These are phyloP conservation scores for Drosophila miranda DNA, from an alignment of 1,140 invertebrate genomes.

Conservation along the genomic window DNA sequence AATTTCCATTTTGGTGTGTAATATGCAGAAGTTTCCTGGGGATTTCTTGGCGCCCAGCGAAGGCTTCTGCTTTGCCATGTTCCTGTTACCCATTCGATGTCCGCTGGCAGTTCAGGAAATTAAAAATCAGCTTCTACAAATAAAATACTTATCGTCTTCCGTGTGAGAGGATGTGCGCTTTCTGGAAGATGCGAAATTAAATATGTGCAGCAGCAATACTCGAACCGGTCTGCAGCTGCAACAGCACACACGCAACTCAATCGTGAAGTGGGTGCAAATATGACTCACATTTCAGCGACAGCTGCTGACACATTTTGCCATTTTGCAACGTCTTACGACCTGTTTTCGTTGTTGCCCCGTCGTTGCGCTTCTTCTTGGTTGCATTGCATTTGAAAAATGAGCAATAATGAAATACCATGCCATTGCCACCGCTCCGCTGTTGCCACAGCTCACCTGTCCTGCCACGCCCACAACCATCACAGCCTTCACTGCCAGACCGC, in stretches of 20 bases:
- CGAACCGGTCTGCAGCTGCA: not conserved
- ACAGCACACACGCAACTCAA: conserved; percentile 24
- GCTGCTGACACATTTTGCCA: conserved; percentile 52
- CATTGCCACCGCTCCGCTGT: conserved; percentile 4
- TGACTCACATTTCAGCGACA: conserved; percentile 51
- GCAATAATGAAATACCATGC: conserved; percentile 54
- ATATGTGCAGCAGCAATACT: conserved; percentile 15
- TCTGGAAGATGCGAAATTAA: conserved; percentile 27
- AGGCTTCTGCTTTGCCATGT: conserved; percentile 1
- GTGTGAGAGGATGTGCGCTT: not conserved
- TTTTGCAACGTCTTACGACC: conserved; percentile 40
- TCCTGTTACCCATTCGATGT: conserved; percentile 31
- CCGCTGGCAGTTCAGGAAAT: conserved; percentile 56
- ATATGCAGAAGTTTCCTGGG: conserved; percentile 35
- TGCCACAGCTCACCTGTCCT: conserved; percentile 14
- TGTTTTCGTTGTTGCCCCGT: too few relatives aligned
- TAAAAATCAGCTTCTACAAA: conserved; percentile 50
- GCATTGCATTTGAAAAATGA: conserved; percentile 64
- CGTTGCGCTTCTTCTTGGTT: conserved; percentile 11
- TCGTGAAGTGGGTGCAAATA: conserved; percentile 30
- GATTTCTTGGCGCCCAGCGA: conserved; percentile 9
- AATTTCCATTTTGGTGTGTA: conserved; percentile 58
- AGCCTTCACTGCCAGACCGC: conserved; percentile 15
- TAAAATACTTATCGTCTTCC: conserved; percentile 17
- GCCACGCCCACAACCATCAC: conserved; percentile 26